Evolutionary conservation across 2,113 vertebrate genomes (phyloP), one percentile per base, ranked within the genome.

Genomic region (Phocoena phocoena): DNA sequence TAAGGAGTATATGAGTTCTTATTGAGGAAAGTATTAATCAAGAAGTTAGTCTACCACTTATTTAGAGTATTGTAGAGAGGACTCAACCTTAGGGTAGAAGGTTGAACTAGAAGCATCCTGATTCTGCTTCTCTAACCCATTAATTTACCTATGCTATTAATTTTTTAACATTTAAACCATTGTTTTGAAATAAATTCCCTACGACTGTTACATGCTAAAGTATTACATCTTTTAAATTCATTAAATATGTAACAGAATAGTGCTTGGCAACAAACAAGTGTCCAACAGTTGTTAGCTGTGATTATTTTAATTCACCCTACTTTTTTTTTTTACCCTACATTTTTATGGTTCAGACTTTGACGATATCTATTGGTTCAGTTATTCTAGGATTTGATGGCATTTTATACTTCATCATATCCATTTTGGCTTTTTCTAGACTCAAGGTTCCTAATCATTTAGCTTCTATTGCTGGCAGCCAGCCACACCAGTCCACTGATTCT

Each of bases 1-100:
- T 94, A 60, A 87, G 74, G 65, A 93, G 67, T 92, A 79, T 90
- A 58, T 33, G 62, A 96, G 74, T 93, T 93, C 36, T 65, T 82
- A 3, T 14, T 88, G 94, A 90, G 67, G 73, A 96, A 92, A 33
- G n/a, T 95, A 79, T 83, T 92, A 93, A 96, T 84, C 38, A 94
- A 79, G 47, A 89, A 76, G 71, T 76, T 92, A 87, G 26, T 91
- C 50, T 88, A 23, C 68, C 63, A 65, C 26, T 79, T 94, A 94
- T 15, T 93, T 55, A 84, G 38, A 88, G 73, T 91, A 73, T 85
- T 76, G 9, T 90, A 62, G 76, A 68, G 58, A 87, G 33, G 14
- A 80, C 33, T 95, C 63, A 88, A 7, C 55, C 47, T 83, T 77
- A 62, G 58, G 13, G 50, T 96, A 65, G 41, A 94, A 88, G 36